Percentiles rank a stretch among this genome's conserved stretches.
Evolutionary conservation across 2,888 invertebrate genomes (phyloP).

Genomic region (Schrankia costaestrigalis): DNA sequence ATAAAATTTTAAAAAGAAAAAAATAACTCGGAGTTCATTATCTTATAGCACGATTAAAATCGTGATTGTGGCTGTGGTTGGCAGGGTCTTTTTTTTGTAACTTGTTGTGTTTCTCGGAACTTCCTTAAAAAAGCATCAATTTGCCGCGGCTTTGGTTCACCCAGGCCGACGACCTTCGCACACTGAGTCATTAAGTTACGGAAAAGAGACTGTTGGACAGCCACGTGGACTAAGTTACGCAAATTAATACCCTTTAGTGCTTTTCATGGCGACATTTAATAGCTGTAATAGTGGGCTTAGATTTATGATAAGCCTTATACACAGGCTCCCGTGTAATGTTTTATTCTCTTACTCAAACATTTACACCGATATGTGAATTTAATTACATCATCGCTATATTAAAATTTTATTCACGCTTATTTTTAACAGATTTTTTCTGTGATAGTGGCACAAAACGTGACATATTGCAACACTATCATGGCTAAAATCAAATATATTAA

Average conservation of each 20-base stretch:
- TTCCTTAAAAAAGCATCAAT: slow-evolving; percentile 51
- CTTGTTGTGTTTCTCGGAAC: slow-evolving; percentile 47
- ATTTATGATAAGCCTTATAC: no score
- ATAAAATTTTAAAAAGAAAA: slow-evolving; percentile 16
- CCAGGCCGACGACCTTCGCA: slow-evolving; percentile 52
- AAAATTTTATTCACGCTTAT: no score
- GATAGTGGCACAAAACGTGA: no score
- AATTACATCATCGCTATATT: no score
- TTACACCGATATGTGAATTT: no score
- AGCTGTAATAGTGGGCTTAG: no score
- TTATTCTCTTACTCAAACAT: no score
- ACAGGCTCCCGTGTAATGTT: no score
- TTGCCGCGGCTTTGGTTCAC: slow-evolving; percentile 46
- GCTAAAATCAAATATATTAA: no score
- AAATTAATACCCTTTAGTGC: slow-evolving; percentile 14
- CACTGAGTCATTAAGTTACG: slow-evolving; percentile 49
- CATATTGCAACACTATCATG: no score
- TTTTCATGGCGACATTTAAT: background rate
- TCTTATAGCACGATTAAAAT: slow-evolving; percentile 36
- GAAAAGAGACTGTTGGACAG: slow-evolving; percentile 35
- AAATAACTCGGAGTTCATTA: slow-evolving; percentile 24
- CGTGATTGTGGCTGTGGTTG: slow-evolving; percentile 39
- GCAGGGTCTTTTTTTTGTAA: slow-evolving; percentile 41
- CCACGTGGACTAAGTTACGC: slow-evolving; percentile 18
- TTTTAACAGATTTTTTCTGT: no score